Base-by-base conservation (phyloP, 35 echinoderm and acorn worm genomes). In the Patiria miniata region DNA sequence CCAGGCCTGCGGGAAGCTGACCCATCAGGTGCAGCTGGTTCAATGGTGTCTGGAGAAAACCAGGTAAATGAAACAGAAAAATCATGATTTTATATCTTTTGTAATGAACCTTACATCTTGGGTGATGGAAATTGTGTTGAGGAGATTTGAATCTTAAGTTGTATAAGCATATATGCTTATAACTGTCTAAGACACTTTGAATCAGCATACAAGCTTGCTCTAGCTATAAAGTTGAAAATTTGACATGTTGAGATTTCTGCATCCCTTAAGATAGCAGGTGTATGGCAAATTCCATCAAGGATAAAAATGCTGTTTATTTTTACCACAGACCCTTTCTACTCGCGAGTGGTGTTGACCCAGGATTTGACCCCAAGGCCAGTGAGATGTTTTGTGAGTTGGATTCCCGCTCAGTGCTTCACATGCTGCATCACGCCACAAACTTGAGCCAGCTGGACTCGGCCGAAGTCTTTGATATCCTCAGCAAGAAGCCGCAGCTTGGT, bases 331-430 rank as follows among this genome's bases (percentile, higher is more conserved):
- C 91, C 5, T 78, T 95, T 36, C 40, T 95, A 32, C 84, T 87
- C 34, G 82, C 85, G 42, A 55, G 85, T 61, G 85, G 68, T 42
- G 83, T 78, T 30, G 89, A 95, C 53, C 47, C 17, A 36, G 52
- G 37, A 8, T 68, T 93, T 30, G 83, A 97, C 33, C 77, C 78
- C 7, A 87, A 89, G 59, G 87, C 88, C 51, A 97, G 79, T 61
- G 83, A 84, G 36, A 87, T 97, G 88, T 97, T 97, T 76, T 91
- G 93, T 17, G 91, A 87, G 22, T 52, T 91, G 34, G 91, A 93
- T 1, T 90, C 87, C 2, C 85, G 86, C 51, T 97, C 95, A 14
- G 79, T 97, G 22, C 91, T 97, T 1, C 81, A 77, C 51, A 81
- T 97, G 59, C 65, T 97, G 17, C 84, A 97, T 80, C 91, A 87